These are phyloP conservation scores for Eutrigla gurnardus DNA, from an alignment of 2,797 vertebrate genomes.

Conservation along the genomic window DNA sequence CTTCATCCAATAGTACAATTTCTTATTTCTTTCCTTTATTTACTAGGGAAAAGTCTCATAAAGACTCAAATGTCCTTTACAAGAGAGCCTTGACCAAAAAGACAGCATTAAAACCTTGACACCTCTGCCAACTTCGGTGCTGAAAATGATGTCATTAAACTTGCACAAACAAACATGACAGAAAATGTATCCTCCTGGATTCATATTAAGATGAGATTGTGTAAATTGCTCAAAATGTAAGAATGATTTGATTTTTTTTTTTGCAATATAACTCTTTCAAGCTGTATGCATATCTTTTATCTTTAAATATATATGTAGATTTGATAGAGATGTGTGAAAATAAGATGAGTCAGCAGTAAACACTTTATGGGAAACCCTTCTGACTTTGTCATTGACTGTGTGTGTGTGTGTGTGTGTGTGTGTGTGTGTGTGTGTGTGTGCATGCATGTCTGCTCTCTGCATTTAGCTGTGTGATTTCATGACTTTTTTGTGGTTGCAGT, in stretches of 20 bases:
- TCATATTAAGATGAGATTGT: neutral
- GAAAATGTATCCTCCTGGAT: neutral
- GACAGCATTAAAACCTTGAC: neutral
- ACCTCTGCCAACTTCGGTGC: neutral
- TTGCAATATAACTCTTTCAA: neutral
- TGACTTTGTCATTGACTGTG: neutral
- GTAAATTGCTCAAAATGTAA: neutral
- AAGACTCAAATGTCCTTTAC: neutral
- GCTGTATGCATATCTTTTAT: neutral
- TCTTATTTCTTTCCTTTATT: neutral
- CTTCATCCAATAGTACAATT: neutral
- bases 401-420: neutral
- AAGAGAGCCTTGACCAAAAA: neutral
- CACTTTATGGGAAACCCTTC: conserved; percentile 43
- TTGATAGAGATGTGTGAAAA: neutral
- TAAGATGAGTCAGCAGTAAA: conserved; percentile 45
- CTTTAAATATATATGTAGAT: neutral
- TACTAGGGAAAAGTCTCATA: neutral
- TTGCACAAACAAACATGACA: neutral
- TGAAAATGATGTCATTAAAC: conserved; percentile 1
- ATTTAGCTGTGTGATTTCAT: conserved; percentile 21
- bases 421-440: neutral
- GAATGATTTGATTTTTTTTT: neutral
- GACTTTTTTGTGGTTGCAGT: conserved; percentile 11
- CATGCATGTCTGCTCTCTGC: neutral